Evolutionary conservation across 2,888 invertebrate genomes (phyloP).

Genomic region (Mayetiola destructor): DNA sequence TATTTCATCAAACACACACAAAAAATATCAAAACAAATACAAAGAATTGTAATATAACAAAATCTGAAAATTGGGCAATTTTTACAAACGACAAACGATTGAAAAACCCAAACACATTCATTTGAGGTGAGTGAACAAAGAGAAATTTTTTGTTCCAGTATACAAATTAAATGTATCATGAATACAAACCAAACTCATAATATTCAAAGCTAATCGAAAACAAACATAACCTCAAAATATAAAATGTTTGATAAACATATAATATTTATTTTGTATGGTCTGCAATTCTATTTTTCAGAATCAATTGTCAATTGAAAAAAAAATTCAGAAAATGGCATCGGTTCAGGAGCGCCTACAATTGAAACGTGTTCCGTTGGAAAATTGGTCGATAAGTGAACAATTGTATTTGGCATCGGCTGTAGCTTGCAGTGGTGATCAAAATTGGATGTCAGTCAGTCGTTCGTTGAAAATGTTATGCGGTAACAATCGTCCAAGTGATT

Average conservation of each 20-base stretch:
- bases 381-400: conserved; percentile 75
- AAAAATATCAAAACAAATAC: no score
- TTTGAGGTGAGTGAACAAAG: no score
- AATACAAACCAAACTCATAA: no score
- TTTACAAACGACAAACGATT: no score
- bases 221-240: conserved; percentile 1
- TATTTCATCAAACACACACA: no score
- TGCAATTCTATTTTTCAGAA: no score
- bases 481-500: conserved; percentile 59
- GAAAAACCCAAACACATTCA: no score
- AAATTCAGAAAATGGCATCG: conserved; percentile 21
- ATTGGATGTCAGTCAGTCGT: conserved; percentile 80
- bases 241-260: neutral
- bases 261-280: neutral
- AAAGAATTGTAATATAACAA: no score
- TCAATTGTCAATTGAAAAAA: no score
- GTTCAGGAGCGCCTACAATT: conserved; percentile 30
- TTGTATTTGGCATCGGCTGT: conserved; percentile 77
- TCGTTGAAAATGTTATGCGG: conserved; percentile 64
- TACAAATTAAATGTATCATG: no score
- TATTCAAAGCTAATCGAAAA: neutral
- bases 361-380: conserved; percentile 62
- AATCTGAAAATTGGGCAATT: no score
- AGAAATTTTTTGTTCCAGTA: no score
- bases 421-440: conserved; percentile 71